phyloP scores from a whole-genome alignment of 2,888 invertebrate species.

The Cybosia mesomella region DNA sequence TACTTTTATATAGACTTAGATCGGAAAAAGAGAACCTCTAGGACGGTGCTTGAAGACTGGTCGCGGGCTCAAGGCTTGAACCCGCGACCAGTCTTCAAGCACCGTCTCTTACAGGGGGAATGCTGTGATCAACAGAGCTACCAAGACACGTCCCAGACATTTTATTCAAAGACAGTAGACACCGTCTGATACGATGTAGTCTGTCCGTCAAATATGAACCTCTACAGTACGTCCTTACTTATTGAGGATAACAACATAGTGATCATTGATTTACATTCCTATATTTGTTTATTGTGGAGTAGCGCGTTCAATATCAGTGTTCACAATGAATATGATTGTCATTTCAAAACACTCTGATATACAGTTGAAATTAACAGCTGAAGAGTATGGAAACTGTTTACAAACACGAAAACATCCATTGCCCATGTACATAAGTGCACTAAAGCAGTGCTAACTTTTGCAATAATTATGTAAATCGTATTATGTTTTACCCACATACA shows the following conservation, averaged over 20 bases:
- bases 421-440: background rate
- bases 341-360: conserved; percentile 11
- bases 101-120: too few species aligned
- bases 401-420: conserved; percentile 8
- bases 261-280: conserved; percentile 9
- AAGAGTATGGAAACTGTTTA: conserved; percentile 15
- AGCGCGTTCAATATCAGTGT: background rate
- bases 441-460: conserved; percentile 13
- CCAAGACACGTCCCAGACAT: too few species aligned
- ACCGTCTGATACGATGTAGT: too few species aligned
- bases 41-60: too few species aligned
- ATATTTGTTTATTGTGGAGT: background rate
- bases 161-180: too few species aligned
- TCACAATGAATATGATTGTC: conserved; percentile 7
- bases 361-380: conserved; percentile 2
- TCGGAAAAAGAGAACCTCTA: too few species aligned
- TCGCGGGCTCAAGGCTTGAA: too few species aligned
- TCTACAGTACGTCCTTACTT: background rate
- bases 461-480: conserved; percentile 22
- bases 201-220: too few species aligned
- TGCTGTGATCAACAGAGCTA: too few species aligned
- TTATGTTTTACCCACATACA: conserved; percentile 41
- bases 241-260: background rate
- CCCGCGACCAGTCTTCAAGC: too few species aligned
- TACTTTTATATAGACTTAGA: too few species aligned